phyloP scores from a whole-genome alignment of 2,888 invertebrate species.

The Vanessa cardui region DNA sequence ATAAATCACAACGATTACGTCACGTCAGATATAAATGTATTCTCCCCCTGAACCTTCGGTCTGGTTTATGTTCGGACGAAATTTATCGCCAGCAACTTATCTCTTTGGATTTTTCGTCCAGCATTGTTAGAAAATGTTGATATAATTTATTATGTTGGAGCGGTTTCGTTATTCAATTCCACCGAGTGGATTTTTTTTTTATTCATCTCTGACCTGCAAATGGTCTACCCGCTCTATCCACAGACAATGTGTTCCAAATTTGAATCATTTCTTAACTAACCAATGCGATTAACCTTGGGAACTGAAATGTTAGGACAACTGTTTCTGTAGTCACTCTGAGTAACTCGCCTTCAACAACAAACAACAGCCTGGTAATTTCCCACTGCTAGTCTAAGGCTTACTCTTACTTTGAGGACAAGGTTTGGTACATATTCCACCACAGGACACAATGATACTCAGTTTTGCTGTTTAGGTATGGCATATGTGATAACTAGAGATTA shows the following conservation, averaged over 20 bases:
- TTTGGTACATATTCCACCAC: too few relatives aligned
- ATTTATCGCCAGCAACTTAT: conserved; percentile 30
- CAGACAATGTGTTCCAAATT: too few relatives aligned
- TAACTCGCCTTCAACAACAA: not conserved
- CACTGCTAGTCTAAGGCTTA: too few relatives aligned
- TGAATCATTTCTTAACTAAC: too few relatives aligned
- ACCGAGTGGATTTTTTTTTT: conserved; percentile 7
- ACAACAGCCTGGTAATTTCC: too few relatives aligned
- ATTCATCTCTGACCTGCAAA: too few relatives aligned
- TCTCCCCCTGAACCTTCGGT: conserved; percentile 12
- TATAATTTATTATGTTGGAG: conserved; percentile 21
- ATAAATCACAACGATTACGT: conserved; percentile 16
- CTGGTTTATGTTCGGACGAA: conserved; percentile 26
- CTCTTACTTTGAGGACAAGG: too few relatives aligned
- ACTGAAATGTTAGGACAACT: not conserved
- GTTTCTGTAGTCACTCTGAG: not conserved
- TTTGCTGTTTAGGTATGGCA: too few relatives aligned
- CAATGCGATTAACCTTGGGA: too few relatives aligned
- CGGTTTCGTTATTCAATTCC: conserved; percentile 18
- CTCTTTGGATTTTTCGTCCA: conserved; percentile 25
- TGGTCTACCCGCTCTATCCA: too few relatives aligned
- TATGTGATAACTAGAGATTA: too few relatives aligned
- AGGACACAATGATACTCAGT: too few relatives aligned
- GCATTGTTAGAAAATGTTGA: conserved; percentile 23
- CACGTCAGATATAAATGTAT: conserved; percentile 8